These are phyloP conservation scores for Alexandromys oeconomus DNA, from an alignment of 2,797 vertebrate genomes.

Conservation along the genomic window DNA sequence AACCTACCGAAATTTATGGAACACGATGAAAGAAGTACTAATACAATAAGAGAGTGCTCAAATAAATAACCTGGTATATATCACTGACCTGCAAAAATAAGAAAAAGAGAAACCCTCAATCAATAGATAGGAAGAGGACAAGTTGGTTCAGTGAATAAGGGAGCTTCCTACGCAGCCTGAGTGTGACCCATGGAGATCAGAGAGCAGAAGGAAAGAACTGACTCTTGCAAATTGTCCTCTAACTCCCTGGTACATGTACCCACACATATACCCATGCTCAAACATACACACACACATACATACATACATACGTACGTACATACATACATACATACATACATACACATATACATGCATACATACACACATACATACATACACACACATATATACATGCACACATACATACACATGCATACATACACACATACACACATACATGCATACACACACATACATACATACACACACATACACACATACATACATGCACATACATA, in stretches of 20 bases:
- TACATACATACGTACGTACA: accelerated
- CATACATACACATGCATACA: too few species aligned
- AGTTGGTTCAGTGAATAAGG: not conserved
- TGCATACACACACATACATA: not conserved
- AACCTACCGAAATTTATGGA: not conserved
- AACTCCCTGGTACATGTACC: not conserved
- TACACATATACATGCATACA: too few species aligned
- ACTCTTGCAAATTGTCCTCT: not conserved
- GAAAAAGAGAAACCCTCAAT: not conserved
- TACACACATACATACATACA: not conserved
- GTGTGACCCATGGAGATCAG: not conserved
- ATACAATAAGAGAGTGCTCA: not conserved
- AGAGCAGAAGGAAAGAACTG: not conserved
- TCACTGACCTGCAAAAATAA: not conserved
- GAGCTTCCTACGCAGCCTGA: not conserved
- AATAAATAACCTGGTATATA: not conserved
- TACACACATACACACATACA: not conserved
- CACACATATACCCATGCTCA: not conserved
- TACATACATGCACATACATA: not conserved
- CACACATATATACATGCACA: not conserved
- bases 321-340: not conserved
- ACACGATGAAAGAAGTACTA: not conserved
- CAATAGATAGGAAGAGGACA: too few species aligned
- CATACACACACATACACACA: not conserved
- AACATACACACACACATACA: not conserved